Conservation (phyloP, 2,888 invertebrate species). For the Erebia epiphron region DNA sequence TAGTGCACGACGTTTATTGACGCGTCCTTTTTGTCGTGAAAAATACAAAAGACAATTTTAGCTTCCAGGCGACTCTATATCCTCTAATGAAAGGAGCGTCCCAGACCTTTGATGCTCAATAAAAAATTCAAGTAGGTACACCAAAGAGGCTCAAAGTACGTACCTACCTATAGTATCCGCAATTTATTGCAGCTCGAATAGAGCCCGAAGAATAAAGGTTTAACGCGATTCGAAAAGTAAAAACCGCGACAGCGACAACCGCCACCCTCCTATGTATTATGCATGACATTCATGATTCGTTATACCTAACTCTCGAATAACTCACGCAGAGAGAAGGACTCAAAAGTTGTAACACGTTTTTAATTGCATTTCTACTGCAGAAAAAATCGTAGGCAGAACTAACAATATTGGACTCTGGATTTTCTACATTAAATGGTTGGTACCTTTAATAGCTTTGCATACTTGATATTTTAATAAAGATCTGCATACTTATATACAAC, state of each 20-base stretch:
- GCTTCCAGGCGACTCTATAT: conserved; percentile 11
- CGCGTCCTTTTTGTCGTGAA: conserved; percentile 21
- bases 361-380: conserved; percentile 1
- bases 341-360: conserved; percentile 15
- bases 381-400: background rate
- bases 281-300: conserved; percentile 43
- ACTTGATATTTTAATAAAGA: background rate
- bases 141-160: conserved; percentile 42
- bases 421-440: no score
- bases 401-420: background rate
- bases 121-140: conserved; percentile 72
- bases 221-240: conserved; percentile 30
- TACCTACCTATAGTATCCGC: conserved; percentile 34
- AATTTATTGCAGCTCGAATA: conserved; percentile 37
- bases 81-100: conserved; percentile 27
- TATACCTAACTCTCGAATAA: conserved; percentile 39
- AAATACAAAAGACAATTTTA: conserved; percentile 30
- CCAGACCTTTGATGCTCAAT: conserved; percentile 68
- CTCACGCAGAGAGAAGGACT: background rate
- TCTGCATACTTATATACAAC: no score
- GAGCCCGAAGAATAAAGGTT: conserved; percentile 23
- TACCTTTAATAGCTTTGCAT: no score
- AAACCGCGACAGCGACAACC: conserved; percentile 29
- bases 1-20: background rate
- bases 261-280: conserved; percentile 47